Base-by-base conservation (phyloP, 64 coral and sea anemone genomes). In the Pachyseris speciosa region DNA sequence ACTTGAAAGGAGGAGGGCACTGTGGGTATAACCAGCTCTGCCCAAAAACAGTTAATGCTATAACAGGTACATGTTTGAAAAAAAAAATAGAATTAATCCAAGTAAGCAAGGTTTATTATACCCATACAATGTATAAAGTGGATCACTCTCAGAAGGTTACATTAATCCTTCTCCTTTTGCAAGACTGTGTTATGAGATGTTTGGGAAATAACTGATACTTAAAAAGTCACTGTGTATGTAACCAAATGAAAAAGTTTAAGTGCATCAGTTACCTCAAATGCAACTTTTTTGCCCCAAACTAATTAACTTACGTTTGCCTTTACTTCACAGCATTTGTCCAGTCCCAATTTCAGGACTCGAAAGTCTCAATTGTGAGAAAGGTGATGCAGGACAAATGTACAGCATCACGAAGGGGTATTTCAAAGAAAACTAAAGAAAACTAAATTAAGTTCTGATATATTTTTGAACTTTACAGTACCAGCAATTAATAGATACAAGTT, bases 261-360 rank as follows among this genome's bases (percentile, higher is more conserved):
- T 53, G 50, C 50, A 53, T 17, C 50, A 53, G 50, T 17, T 53
- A 28, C 9, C 58, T 61, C 22, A 5, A 61, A 61, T 25, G 58
- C 58, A 61, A 9, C n/a, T 61, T 61, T n/a, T 61, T 25, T 25
- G 58, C 22, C 58, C 27, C 27, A 61, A 61, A n/a, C n/a, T n/a
- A 61, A 61, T 61, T 61, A 61, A 61, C 27, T 61, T 51, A 72
- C 32, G 29, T 45, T 85, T 1, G 39, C 36, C 67, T 47, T 86
- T 41, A 67, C 39, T 69, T 31, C 12, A 86, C 83, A 70, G 83
- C 83, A 86, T 38, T 86, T 86, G 64, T 69, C 19, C 34, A 86
- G 81, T 85, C 51, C 60, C 81, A 85, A n/a, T 85, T 85, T 58
- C 17, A 65, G 36, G 81, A 61, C 17, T 66, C 58, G 20, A 67